A percentile compares a stretch with the other conserved stretches of the same genome.
These are phyloP conservation scores for Tragelaphus imberbis DNA, from an alignment of 2,113 vertebrate genomes.

Conservation along the genomic window DNA sequence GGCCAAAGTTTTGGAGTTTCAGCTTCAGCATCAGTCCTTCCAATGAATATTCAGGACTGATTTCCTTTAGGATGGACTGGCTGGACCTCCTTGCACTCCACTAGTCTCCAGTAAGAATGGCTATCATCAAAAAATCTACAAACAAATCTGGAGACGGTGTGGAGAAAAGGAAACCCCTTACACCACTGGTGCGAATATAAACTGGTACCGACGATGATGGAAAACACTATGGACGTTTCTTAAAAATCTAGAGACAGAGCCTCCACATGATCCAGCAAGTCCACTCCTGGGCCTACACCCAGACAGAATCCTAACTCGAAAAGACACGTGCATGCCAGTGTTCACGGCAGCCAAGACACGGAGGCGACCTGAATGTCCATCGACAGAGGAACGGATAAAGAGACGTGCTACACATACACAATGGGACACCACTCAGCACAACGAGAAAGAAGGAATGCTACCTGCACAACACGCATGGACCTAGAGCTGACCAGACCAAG, in stretches of 20 bases:
- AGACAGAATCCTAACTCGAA: neutral
- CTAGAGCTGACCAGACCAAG: neutral
- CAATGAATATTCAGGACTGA: neutral
- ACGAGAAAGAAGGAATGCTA: neutral
- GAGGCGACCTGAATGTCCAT: neutral
- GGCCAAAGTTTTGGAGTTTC: neutral
- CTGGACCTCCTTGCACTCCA: neutral
- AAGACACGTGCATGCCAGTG: neutral
- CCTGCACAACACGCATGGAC: neutral
- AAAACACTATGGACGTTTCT: neutral
- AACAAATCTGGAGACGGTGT: neutral
- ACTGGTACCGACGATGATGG: neutral
- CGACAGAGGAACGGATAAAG: neutral
- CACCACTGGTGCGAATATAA: neutral
- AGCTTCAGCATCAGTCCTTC: neutral
- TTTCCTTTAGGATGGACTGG: neutral
- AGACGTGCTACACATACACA: accelerated
- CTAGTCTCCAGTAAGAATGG: neutral
- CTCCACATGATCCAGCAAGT: neutral
- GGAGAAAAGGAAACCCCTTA: neutral
- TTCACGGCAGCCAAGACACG: neutral
- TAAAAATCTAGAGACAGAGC: neutral
- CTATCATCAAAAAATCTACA: neutral
- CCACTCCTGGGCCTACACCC: neutral
- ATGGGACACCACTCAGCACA: accelerated